A percentile compares a stretch with the other conserved stretches of the same genome.
Conservation (phyloP, 2,797 vertebrate species). For the Acropternis orthonyx region DNA sequence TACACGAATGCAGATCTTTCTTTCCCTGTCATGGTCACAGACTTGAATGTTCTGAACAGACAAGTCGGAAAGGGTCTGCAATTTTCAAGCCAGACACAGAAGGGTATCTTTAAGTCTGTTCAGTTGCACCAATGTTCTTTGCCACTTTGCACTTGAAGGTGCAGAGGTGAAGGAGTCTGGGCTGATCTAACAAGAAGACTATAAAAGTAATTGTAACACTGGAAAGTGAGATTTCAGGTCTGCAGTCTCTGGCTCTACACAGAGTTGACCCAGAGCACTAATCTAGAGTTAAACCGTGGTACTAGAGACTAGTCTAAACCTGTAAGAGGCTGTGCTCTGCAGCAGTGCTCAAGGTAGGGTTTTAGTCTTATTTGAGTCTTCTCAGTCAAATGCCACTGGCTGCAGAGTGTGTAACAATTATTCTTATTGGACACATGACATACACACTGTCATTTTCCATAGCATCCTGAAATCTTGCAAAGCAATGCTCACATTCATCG, state of each 20-base stretch:
- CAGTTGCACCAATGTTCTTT: neutral
- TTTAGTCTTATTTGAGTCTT: neutral
- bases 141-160: neutral
- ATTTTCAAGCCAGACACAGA: neutral
- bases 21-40: neutral
- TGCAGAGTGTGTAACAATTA: neutral
- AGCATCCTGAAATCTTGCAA: neutral
- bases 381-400: neutral
- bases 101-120: neutral
- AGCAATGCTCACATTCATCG: neutral
- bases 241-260: neutral
- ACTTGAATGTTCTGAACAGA: neutral
- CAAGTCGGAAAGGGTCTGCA: neutral
- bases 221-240: neutral
- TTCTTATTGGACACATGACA: neutral
- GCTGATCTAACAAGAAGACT: neutral
- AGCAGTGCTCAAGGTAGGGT: neutral
- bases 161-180: neutral
- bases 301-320: neutral
- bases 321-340: neutral
- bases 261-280: neutral
- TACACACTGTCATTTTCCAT: neutral
- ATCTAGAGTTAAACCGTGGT: neutral
- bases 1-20: neutral
- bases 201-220: neutral